Evolutionary conservation across 2,888 invertebrate species (phyloP).

Genomic region (Keiferia lycopersicella): DNA sequence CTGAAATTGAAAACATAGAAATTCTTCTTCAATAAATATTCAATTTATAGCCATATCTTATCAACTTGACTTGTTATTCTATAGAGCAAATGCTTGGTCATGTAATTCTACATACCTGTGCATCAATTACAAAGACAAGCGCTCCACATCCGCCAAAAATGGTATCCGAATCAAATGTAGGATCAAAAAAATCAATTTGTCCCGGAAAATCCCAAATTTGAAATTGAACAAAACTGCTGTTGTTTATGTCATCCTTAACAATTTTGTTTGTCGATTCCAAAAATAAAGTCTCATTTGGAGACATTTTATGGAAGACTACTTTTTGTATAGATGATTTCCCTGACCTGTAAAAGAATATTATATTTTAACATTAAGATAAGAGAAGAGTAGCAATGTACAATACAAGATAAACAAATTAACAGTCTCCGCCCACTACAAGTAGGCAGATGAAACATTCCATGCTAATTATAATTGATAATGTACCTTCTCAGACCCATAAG

Average conservation of each 20-base stretch:
- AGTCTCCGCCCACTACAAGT: background rate
- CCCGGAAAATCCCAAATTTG: slow-evolving; percentile 99
- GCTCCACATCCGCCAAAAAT: slow-evolving; percentile 99
- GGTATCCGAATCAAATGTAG: slow-evolving; percentile 96
- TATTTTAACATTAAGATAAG: no score
- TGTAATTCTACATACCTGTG: slow-evolving; percentile 83
- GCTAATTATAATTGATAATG: background rate
- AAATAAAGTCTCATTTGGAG: slow-evolving; percentile 99
- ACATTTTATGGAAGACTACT: slow-evolving; percentile 99
- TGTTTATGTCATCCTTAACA: slow-evolving; percentile 98
- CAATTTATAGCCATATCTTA: no score
- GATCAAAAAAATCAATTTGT: slow-evolving; percentile 98
- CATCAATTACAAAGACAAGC: slow-evolving; percentile 99
- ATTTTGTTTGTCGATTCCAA: slow-evolving; percentile 99
- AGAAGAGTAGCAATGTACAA: no score
- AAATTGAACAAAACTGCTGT: slow-evolving; percentile 98
- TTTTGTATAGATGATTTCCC: slow-evolving; percentile 99
- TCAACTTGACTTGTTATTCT: no score
- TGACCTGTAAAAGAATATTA: slow-evolving; percentile 84
- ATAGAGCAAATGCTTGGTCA: no score
- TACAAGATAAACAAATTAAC: background rate
- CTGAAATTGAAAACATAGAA: slow-evolving; percentile 66
- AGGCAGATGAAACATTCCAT: background rate
- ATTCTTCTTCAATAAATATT: background rate
- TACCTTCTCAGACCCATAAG: slow-evolving; percentile 96